Evolutionary conservation across 2,113 vertebrate species (phyloP).

Genomic region (Macrotis lagotis): DNA sequence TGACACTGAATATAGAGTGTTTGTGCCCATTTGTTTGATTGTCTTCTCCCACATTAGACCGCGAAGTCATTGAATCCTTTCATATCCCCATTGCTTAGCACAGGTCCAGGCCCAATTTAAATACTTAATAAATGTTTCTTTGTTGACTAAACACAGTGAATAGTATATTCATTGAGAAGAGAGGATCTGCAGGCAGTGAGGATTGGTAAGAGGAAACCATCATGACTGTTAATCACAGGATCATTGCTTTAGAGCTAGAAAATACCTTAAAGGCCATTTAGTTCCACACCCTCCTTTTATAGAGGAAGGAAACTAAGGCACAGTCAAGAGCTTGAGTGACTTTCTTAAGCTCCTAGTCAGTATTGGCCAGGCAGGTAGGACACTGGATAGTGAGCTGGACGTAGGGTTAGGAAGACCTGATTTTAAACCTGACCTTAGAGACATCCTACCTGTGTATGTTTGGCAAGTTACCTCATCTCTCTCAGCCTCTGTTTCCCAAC

Average conservation of each 20-base stretch:
- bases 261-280: background rate
- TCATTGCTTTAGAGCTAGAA: background rate
- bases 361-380: background rate
- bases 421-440: background rate
- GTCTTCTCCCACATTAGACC: background rate
- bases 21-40: background rate
- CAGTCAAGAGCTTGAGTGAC: background rate
- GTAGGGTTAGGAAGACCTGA: background rate
- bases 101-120: background rate
- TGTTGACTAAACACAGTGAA: background rate
- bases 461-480: background rate
- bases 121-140: background rate
- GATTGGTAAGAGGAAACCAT: background rate
- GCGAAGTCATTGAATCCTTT: background rate
- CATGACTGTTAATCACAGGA: no score
- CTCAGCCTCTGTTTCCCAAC: background rate
- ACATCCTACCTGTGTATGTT: background rate
- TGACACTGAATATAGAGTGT: background rate
- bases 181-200: background rate
- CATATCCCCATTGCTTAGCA: background rate
- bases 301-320: background rate
- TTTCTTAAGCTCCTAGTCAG: background rate
- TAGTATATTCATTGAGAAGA: background rate
- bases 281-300: background rate
- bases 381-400: background rate